phyloP scores from a whole-genome alignment of 2,113 vertebrate genomes.

The Bombycilla garrulus region DNA sequence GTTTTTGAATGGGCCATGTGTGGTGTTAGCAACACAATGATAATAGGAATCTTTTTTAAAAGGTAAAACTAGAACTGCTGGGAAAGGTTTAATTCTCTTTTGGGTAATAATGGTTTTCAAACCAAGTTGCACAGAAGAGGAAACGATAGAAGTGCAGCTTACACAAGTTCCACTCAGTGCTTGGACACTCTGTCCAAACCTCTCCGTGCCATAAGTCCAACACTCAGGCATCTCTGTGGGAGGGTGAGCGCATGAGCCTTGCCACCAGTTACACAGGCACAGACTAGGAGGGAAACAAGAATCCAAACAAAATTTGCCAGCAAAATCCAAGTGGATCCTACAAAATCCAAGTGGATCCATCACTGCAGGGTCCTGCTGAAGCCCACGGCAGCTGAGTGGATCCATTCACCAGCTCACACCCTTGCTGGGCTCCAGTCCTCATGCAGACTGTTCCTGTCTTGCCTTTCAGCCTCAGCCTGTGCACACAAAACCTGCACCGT shows the following conservation, averaged over 20 bases:
- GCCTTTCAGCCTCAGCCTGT: not conserved
- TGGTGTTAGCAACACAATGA: not conserved
- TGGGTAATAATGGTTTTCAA: not conserved
- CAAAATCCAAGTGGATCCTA: not conserved
- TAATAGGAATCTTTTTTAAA: not conserved
- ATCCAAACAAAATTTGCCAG: not conserved
- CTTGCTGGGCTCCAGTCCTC: not conserved
- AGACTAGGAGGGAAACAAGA: not conserved
- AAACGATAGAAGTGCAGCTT: not conserved
- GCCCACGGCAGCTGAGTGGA: fast-evolving
- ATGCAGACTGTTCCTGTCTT: not conserved
- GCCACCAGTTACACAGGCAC: not conserved
- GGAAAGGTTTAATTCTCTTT: not conserved
- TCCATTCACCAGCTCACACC: not conserved
- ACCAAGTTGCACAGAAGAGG: not conserved
- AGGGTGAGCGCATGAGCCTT: not conserved
- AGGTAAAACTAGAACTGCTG: not conserved
- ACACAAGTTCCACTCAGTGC: not conserved
- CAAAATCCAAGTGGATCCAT: no score
- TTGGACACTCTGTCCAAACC: not conserved
- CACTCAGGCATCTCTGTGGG: not conserved
- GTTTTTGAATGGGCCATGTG: not conserved
- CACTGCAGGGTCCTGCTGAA: fast-evolving
- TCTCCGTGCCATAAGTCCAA: fast-evolving
- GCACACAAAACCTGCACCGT: not conserved